Evolutionary conservation across 2,797 vertebrate species (phyloP), one percentile per base, ranked within the genome.

Genomic region (Iguana delicatissima): DNA sequence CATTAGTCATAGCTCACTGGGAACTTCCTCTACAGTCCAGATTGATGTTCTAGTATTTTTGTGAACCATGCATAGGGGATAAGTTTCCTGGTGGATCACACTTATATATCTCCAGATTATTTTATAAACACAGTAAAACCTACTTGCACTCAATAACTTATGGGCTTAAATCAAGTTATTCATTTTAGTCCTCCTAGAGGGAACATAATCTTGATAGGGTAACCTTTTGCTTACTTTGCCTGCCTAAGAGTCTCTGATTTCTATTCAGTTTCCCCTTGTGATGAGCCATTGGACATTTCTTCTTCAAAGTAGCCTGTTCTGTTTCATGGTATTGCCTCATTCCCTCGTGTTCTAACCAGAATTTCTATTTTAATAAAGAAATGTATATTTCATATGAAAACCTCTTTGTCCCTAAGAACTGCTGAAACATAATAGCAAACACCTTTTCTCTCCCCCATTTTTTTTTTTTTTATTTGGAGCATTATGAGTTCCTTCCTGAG

Each of bases 381-480:
- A 88, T 20, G 13, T 35, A 55, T 52, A 72, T 13, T 91, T 42
- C 10, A 42, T 81, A 16, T 80, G 55, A 82, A 91, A 84, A 91
- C 12, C 76, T 84, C 67, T 74, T 5, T n/a, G 14, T 64, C 62
- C 80, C 55, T n/a, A 90, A 90, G 55, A 50, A 18, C 20, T 8
- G 64, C 32, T 80, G 50, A 32, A 93, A 73, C 84, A 38, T 8
- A 52, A 67, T 84, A 50, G 76, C 42, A 46, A 57, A 80, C 46
- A 62, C 22, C 24, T 50, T 50, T 69, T 69, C 4, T 6, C 2
- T 20, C 24, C 52, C n/a, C 32, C 24, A 0, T 18, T 5, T 62
- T 90, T 80, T 82, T 52, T 93, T 88, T 77, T 90, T 59, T 80
- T 74, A 46, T 74, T 88, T 84, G 38, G 55, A 91, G 88, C 10